Conservation (phyloP, 2,888 invertebrate species). For the Parnassius smintheus region DNA sequence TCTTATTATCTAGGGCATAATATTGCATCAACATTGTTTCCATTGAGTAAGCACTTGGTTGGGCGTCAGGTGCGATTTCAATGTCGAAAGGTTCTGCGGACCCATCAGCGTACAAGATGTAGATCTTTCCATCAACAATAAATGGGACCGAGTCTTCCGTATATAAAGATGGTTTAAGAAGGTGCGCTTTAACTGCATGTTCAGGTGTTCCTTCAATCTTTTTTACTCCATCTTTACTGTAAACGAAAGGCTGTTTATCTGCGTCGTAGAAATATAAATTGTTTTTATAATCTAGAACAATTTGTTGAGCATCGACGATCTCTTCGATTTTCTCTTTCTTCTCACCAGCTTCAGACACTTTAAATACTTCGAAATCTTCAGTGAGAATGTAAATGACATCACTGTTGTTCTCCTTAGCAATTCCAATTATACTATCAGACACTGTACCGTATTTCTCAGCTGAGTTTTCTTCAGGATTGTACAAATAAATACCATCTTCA, state of each 20-base stretch:
- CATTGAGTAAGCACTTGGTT: constrained; percentile 52
- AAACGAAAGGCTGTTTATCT: constrained; percentile 47
- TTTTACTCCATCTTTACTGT: constrained; percentile 40
- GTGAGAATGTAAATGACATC: constrained; percentile 55
- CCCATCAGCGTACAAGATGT: constrained; percentile 48
- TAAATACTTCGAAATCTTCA: constrained; percentile 50
- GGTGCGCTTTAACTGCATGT: constrained; percentile 37
- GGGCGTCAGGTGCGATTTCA: constrained; percentile 36
- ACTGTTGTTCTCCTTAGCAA: constrained; percentile 30
- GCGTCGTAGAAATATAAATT: constrained; percentile 54
- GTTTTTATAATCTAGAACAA: constrained; percentile 51
- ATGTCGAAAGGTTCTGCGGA: constrained; percentile 39
- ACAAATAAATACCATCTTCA: constrained; percentile 33
- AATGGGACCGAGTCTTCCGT: constrained; percentile 44
- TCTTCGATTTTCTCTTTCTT: constrained; percentile 48
- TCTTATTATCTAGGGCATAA: constrained; percentile 55
- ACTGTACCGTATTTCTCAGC: constrained; percentile 39
- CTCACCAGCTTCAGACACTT: constrained; percentile 54
- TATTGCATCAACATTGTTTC: constrained; percentile 56
- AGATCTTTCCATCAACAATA: constrained; percentile 45
- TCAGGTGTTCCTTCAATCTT: constrained; percentile 53
- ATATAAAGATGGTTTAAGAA: constrained; percentile 51
- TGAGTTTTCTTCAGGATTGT: constrained; percentile 26
- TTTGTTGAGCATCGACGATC: constrained; percentile 49
- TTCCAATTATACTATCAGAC: constrained; percentile 36